These are phyloP conservation scores for Quadroppia sp. DNA, from an alignment of 2,888 invertebrate genomes.

Conservation along the genomic window DNA sequence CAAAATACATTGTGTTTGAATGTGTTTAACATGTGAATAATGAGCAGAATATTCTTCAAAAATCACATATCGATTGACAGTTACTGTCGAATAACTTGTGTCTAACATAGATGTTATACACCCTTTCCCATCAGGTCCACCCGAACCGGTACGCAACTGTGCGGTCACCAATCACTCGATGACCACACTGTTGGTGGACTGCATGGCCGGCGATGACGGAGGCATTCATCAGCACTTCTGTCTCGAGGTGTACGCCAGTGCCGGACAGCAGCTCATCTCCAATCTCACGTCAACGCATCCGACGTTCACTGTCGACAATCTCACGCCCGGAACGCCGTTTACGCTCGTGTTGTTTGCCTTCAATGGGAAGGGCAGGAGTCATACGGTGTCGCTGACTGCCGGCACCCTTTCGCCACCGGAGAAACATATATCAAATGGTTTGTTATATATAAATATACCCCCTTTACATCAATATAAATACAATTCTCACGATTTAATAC, in stretches of 20 bases:
- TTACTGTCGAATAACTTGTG: too few relatives aligned
- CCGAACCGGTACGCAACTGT: conserved; percentile 47
- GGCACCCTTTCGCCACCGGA: conserved; percentile 42
- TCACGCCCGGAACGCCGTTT: conserved; percentile 46
- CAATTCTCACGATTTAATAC: not conserved
- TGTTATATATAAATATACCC: not conserved
- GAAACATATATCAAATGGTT: conserved; percentile 40
- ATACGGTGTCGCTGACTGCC: conserved; percentile 43
- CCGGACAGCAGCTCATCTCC: conserved; percentile 7
- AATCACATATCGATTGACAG: too few relatives aligned
- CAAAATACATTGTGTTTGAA: too few relatives aligned
- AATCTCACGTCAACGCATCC: conserved; percentile 43
- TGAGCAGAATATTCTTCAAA: too few relatives aligned
- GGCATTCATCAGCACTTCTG: conserved; percentile 47
- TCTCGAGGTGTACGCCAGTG: conserved; percentile 46
- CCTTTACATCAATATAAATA: not conserved
- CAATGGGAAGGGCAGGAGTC: conserved; percentile 48
- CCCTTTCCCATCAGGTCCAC: conserved; percentile 45
- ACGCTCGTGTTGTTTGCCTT: conserved; percentile 46
- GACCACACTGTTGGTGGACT: conserved; percentile 47
- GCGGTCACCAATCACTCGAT: conserved; percentile 47
- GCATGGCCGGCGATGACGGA: conserved; percentile 48
- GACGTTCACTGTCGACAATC: conserved; percentile 44
- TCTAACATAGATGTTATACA: too few relatives aligned
- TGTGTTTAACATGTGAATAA: too few relatives aligned